Evolutionary conservation across 2,888 invertebrate genomes (phyloP).

Genomic region (Pyrocoelia pectoralis): DNA sequence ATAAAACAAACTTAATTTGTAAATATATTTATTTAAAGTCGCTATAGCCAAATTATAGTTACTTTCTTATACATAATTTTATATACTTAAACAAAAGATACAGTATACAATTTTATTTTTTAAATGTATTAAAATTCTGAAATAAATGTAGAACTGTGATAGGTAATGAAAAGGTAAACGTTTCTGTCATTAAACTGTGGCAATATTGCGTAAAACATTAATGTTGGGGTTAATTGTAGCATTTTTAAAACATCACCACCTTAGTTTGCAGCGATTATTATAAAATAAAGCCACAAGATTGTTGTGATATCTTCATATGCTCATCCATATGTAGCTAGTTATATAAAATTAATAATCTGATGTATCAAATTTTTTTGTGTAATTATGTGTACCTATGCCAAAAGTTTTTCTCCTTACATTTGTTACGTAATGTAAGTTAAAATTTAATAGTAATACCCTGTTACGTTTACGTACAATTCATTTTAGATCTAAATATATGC

Average conservation of each 20-base stretch:
- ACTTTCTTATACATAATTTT: not conserved
- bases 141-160: slow-evolving; percentile 55
- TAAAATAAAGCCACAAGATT: slow-evolving; percentile 26
- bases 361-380: not conserved
- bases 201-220: slow-evolving; percentile 8
- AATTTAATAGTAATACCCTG: too few species aligned
- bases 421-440: too few species aligned
- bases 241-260: too few species aligned
- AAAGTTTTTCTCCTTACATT: too few species aligned
- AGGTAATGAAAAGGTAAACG: slow-evolving; percentile 36
- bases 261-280: not conserved
- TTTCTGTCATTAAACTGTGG: slow-evolving; percentile 20
- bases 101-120: slow-evolving; percentile 13
- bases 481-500: not conserved
- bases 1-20: not conserved
- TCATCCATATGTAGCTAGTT: slow-evolving; percentile 50
- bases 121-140: slow-evolving; percentile 14
- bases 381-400: not conserved
- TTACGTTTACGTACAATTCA: too few species aligned
- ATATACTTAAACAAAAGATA: slow-evolving; percentile 5
- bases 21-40: slow-evolving; percentile 36
- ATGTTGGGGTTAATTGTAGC: not conserved
- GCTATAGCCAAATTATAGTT: slow-evolving; percentile 17
- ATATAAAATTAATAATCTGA: slow-evolving; percentile 28
- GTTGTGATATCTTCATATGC: slow-evolving; percentile 58